Conservation (phyloP, 1,140 invertebrate genomes). For the Cyphomyrmex costatus region DNA sequence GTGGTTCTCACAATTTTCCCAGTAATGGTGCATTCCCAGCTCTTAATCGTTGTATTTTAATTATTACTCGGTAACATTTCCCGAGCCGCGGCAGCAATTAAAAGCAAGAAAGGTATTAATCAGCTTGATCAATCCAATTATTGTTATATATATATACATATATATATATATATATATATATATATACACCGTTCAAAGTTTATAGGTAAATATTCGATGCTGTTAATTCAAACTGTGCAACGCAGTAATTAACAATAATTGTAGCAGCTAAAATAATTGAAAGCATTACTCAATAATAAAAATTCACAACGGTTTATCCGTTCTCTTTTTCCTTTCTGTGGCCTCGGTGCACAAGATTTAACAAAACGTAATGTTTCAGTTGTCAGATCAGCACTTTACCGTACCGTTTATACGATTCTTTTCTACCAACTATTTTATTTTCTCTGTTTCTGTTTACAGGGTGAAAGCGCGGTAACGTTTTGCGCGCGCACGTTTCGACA, state of each 20-base stretch:
- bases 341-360: not conserved
- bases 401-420: not conserved
- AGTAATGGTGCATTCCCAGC: constrained; percentile 60
- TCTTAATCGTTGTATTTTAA: constrained; percentile 71
- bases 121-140: constrained; percentile 45
- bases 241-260: not conserved
- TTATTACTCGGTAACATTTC: constrained; percentile 33
- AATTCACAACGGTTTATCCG: not conserved
- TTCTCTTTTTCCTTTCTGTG: not conserved
- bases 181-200: not conserved
- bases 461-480: constrained; percentile 6
- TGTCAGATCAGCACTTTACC: not conserved
- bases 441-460: not conserved
- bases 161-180: no score
- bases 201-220: constrained; percentile 12
- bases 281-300: not conserved
- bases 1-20: constrained; percentile 33
- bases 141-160: no score
- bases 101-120: constrained; percentile 44
- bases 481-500: constrained; percentile 28
- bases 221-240: constrained; percentile 6
- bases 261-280: constrained; percentile 2
- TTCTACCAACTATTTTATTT: constrained; percentile 10
- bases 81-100: constrained; percentile 53
- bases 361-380: not conserved